These are phyloP conservation scores for Leptopilina myrica DNA, from an alignment of 2,888 invertebrate genomes.

Conservation along the genomic window DNA sequence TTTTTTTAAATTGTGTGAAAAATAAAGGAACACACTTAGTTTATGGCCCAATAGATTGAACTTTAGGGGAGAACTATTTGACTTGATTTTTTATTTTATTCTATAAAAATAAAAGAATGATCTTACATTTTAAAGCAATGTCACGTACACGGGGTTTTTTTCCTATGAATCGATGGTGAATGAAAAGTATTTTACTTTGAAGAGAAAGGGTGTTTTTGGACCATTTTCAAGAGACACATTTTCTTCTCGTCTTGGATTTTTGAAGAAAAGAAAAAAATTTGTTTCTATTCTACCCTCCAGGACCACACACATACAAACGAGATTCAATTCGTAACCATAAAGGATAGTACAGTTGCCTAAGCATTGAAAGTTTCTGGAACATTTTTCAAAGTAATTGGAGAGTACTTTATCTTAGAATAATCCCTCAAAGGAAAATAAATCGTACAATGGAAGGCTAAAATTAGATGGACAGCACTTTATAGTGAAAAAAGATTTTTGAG, in stretches of 20 bases:
- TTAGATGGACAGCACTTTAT: neutral
- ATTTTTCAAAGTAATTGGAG: slow-evolving; percentile 9
- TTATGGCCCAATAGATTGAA: too few relatives aligned
- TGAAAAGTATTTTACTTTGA: neutral
- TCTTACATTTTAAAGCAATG: neutral
- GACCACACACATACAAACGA: neutral
- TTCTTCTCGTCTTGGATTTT: neutral
- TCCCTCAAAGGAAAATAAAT: neutral
- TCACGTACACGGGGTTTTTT: slow-evolving; percentile 10
- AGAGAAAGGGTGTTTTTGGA: neutral
- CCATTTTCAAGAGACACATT: slow-evolving; percentile 14
- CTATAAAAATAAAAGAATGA: neutral
- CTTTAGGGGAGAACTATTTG: neutral
- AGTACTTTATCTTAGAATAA: neutral
- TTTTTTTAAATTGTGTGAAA: too few relatives aligned
- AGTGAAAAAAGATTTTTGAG: too few relatives aligned
- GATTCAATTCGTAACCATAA: slow-evolving; percentile 29
- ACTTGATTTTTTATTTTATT: neutral
- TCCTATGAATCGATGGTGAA: neutral
- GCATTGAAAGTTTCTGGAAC: neutral
- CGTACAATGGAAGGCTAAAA: neutral
- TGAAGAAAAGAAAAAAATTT: neutral
- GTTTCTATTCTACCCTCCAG: neutral
- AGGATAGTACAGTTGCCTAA: slow-evolving; percentile 15
- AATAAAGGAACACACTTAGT: too few relatives aligned